Evolutionary conservation across 2,888 invertebrate species (phyloP).

Genomic region (Scaeva pyrastri): DNA sequence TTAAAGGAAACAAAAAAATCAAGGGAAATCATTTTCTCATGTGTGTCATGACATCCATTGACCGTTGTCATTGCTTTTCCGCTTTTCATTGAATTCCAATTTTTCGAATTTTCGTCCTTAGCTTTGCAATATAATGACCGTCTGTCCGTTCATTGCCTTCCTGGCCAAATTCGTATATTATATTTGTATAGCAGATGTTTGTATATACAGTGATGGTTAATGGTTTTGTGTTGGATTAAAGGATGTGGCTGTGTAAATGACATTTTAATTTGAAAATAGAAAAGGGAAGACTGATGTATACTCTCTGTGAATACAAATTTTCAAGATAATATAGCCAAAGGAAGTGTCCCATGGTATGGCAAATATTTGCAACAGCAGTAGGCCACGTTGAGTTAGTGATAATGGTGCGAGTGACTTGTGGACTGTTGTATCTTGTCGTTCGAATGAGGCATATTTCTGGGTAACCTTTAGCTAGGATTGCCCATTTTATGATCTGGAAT

Average conservation of each 20-base stretch:
- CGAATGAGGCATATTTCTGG: not conserved
- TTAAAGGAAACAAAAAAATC: not conserved
- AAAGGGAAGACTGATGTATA: constrained; percentile 31
- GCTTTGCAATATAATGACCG: constrained; percentile 26
- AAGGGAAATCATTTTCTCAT: constrained; percentile 43
- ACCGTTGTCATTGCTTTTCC: constrained; percentile 57
- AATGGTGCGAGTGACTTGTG: constrained; percentile 27
- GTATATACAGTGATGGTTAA: constrained; percentile 14
- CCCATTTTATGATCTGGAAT: constrained; percentile 4
- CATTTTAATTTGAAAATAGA: constrained; percentile 62
- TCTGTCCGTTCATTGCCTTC: not conserved
- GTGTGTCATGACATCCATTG: constrained; percentile 30
- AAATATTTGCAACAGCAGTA: not conserved
- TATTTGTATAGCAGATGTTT: not conserved
- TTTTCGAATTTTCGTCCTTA: constrained; percentile 35
- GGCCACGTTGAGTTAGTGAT: constrained; percentile 4
- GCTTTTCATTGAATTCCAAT: constrained; percentile 49
- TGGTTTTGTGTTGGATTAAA: constrained; percentile 23
- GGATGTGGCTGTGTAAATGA: constrained; percentile 59
- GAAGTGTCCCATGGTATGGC: constrained; percentile 43
- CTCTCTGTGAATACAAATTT: constrained; percentile 41
- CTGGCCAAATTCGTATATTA: not conserved
- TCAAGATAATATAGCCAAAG: constrained; percentile 29
- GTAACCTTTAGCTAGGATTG: constrained; percentile 6
- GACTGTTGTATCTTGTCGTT: constrained; percentile 34